Conservation (phyloP, 2,113 vertebrate genomes). For the Sciurus niger region DNA sequence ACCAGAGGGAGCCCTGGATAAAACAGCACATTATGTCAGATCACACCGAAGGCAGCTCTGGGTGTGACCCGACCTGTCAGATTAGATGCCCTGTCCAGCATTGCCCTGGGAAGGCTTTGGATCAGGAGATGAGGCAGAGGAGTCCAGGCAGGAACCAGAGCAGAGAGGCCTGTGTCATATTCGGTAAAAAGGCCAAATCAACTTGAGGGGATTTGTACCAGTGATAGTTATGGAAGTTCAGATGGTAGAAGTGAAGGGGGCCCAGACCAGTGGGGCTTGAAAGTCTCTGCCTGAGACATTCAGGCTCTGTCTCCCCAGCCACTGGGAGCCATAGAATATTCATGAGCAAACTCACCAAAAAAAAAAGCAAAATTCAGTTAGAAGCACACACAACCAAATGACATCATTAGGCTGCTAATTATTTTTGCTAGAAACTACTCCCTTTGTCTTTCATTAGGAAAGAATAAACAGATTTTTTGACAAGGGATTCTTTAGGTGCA, state of each 20-base stretch:
- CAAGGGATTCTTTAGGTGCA: background rate
- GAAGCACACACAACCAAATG: background rate
- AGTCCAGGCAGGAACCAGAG: background rate
- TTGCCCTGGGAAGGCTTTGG: background rate
- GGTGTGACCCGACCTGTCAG: accelerated
- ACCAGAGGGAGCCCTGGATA: background rate
- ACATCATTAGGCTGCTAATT: too few species aligned
- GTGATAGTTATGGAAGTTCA: background rate
- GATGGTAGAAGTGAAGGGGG: background rate
- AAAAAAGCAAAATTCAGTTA: background rate
- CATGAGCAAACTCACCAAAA: background rate
- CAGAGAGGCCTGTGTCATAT: background rate
- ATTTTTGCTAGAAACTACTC: background rate
- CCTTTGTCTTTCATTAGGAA: background rate
- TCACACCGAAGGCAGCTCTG: background rate
- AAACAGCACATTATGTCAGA: background rate
- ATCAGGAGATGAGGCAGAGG: accelerated
- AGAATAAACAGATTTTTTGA: background rate
- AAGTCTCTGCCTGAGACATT: background rate
- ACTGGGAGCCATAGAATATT: background rate
- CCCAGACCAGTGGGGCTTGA: background rate
- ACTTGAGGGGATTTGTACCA: background rate
- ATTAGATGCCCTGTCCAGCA: background rate
- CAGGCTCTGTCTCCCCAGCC: too few species aligned
- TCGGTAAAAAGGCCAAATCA: background rate